A percentile compares a stretch with the other conserved stretches of the same genome.
These are phyloP conservation scores for Barbus barbus DNA, from an alignment of 2,113 vertebrate species.

Conservation along the genomic window DNA sequence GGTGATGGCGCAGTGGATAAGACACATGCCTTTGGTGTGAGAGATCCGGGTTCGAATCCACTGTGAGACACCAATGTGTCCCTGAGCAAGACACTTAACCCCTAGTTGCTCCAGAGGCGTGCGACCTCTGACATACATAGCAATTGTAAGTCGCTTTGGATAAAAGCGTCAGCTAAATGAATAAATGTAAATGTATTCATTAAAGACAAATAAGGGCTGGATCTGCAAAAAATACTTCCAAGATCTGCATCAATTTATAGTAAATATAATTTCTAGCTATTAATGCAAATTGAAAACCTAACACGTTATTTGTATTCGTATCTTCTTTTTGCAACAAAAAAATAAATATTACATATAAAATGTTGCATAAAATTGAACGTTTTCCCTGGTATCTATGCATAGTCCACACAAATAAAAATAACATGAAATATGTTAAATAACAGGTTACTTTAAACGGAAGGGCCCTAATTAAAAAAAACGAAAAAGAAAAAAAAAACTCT, in stretches of 20 bases:
- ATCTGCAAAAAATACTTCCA: background rate
- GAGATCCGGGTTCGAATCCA: too few species aligned
- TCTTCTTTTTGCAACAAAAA: background rate
- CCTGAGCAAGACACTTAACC: too few species aligned
- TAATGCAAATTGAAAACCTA: background rate
- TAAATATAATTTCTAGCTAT: background rate
- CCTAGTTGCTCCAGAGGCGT: too few species aligned
- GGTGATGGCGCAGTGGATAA: too few species aligned
- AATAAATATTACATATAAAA: background rate
- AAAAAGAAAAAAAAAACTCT: background rate
- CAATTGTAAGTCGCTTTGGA: too few species aligned
- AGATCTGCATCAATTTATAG: background rate
- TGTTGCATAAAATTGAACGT: too few species aligned
- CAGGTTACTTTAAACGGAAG: background rate
- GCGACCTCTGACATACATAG: too few species aligned
- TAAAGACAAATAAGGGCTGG: background rate
- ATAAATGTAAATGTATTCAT: too few species aligned
- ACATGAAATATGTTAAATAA: background rate
- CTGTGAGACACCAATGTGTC: too few species aligned
- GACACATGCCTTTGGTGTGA: too few species aligned
- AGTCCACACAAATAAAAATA: background rate
- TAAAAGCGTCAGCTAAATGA: too few species aligned
- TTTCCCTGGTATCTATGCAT: background rate
- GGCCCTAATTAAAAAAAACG: background rate
- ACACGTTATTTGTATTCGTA: background rate